Base-by-base conservation (phyloP, 2,888 invertebrate species). In the Sycophila texana region DNA sequence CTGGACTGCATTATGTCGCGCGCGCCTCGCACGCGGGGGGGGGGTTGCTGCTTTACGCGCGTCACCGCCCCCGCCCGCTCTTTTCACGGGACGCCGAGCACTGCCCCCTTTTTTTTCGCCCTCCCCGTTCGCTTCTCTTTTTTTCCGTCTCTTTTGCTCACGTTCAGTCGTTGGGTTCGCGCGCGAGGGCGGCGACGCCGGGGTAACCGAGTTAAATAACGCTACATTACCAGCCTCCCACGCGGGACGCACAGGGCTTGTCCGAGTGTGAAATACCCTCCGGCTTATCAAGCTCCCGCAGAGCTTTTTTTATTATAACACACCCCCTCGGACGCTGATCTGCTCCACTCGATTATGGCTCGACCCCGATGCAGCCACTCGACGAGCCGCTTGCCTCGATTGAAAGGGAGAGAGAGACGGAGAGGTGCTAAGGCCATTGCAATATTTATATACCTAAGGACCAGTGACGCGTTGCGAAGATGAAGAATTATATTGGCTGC, bases 261-360 rank as follows among this genome's bases (percentile, higher is more conserved):
- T 86, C 89, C 89, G 87, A 90, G 90, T 90, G 90, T 90, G 89
- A 90, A 90, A 90, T 90, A 89, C 89, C 87, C 88, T 86, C 84
- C 73, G 87, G 90, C 90, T 90, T 90, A 90, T 90, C 90, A 86
- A 86, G 71, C 84, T 83, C 85, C 87, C 85, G 88, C 89, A 88
- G 87, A 84, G 86, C 85, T 88, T 87, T 88, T 85, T 87, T 87
- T 86, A 89, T 87, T 87, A 85, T 84, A 84, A 39, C 82, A 82
- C 82, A 72, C 71, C 63, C 79, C 79, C 39, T 39, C 39, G 39
- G 39, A 39, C 39, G 7, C 39, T 39, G 39, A 39, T 39, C 39
- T 39, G 39, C 39, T 39, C 7, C 80, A 16, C 20, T 83, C 77
- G 82, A 81, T 72, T 77, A 80, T 81, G 80, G 75, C 63, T 78